Conservation (phyloP, 30 jellyfish, hydroid and myxozoan species). For the Hydra vulgaris region DNA sequence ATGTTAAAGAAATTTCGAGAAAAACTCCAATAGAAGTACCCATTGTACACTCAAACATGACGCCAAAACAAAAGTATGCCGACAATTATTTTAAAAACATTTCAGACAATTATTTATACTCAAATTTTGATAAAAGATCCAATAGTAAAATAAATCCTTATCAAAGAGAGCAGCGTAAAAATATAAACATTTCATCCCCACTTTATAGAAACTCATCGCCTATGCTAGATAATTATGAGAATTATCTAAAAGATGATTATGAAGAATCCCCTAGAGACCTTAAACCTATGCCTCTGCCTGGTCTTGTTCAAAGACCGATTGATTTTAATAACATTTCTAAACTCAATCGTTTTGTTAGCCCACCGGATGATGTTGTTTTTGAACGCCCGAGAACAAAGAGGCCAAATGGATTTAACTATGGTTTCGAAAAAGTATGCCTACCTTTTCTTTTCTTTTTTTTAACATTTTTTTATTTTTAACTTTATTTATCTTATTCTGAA, state of each 20-base stretch:
- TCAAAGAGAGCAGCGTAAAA: neutral
- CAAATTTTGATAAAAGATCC: neutral
- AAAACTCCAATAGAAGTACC: neutral
- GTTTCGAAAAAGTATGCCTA: constrained; percentile 8
- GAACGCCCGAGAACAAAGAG: constrained; percentile 20
- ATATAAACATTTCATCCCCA: neutral
- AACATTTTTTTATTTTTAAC: neutral
- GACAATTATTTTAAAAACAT: neutral
- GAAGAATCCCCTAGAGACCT: constrained; percentile 2
- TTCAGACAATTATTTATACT: neutral
- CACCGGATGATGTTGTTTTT: neutral
- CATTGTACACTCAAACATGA: neutral
- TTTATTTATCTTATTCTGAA: too few species aligned
- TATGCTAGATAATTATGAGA: neutral
- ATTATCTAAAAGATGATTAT: neutral
- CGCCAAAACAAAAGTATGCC: neutral
- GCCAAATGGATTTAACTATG: constrained; percentile 25
- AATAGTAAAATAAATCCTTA: neutral
- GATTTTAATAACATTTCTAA: neutral
- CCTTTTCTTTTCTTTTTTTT: neutral
- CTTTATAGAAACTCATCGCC: neutral
- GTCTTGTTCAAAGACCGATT: neutral
- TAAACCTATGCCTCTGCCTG: neutral
- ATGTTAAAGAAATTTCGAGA: neutral
- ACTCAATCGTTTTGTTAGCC: neutral